Percentiles rank a stretch among this genome's conserved stretches.
phyloP scores from a whole-genome alignment of 2,888 invertebrate species.

The Brachyptera risi region DNA sequence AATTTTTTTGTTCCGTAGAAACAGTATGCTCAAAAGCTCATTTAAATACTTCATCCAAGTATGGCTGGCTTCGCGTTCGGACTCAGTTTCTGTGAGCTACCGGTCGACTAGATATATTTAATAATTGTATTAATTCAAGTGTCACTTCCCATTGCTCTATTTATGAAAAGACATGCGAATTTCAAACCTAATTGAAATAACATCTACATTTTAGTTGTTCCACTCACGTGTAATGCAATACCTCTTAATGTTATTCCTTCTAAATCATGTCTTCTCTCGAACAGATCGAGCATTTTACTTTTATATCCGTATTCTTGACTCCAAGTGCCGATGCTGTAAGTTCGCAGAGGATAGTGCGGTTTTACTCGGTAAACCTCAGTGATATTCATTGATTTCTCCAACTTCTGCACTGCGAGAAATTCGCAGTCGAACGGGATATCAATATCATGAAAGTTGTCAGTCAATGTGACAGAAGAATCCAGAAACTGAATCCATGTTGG shows the following conservation, averaged over 20 bases:
- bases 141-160: no score
- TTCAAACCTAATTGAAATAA: no score
- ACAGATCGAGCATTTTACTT: constrained; percentile 29
- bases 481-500: neutral
- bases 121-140: no score
- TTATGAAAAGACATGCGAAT: no score
- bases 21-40: no score
- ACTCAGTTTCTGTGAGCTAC: no score
- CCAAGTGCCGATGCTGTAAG: constrained; percentile 36
- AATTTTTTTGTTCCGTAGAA: no score
- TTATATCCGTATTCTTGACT: constrained; percentile 2
- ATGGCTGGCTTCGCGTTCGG: no score
- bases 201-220: neutral
- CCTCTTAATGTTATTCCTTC: constrained; percentile 35
- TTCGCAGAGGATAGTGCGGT: constrained; percentile 31
- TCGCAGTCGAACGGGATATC: constrained; percentile 37
- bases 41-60: no score
- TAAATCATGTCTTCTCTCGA: constrained; percentile 36
- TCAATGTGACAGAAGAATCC: neutral
- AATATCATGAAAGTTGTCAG: constrained; percentile 32
- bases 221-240: constrained; percentile 35
- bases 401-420: constrained; percentile 38
- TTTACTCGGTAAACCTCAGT: constrained; percentile 39
- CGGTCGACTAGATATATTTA: no score
- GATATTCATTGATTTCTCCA: constrained; percentile 24